Conservation (phyloP, 1,140 invertebrate genomes). For the Dinoponera quadriceps region DNA sequence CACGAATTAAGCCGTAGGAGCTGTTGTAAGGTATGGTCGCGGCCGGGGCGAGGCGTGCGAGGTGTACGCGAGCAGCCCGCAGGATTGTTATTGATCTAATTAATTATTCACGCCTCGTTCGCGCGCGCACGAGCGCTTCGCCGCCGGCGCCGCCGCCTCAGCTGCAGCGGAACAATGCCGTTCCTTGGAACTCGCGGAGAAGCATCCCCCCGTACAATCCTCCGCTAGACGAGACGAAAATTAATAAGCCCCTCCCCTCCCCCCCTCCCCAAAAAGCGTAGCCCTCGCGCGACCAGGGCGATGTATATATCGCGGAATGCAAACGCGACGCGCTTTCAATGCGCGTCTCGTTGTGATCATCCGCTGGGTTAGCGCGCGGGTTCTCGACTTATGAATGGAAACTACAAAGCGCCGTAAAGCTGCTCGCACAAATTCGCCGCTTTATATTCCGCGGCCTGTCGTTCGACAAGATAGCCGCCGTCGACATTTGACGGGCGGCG, state of each 20-base stretch:
- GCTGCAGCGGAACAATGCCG: constrained; percentile 28
- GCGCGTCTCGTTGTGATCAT: no score
- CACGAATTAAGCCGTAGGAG: constrained; percentile 73
- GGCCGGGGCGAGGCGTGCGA: background rate
- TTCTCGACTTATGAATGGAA: background rate
- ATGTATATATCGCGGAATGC: constrained; percentile 21
- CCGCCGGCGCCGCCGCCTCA: no score
- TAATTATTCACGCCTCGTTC: constrained; percentile 67
- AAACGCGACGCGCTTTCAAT: background rate
- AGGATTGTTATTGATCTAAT: constrained; percentile 58
- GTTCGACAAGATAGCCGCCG: background rate
- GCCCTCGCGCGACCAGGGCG: background rate
- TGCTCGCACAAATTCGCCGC: background rate
- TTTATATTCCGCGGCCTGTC: constrained; percentile 8
- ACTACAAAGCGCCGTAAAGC: background rate
- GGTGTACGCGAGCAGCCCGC: constrained; percentile 15
- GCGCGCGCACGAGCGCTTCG: background rate
- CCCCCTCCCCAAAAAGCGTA: background rate
- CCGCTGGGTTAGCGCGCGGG: no score
- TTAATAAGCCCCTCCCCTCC: constrained; percentile 31
- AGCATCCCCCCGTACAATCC: constrained; percentile 31
- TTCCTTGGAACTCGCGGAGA: constrained; percentile 36
- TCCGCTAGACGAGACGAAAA: constrained; percentile 13
- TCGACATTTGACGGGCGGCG: background rate
- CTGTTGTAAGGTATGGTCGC: constrained; percentile 46